Percentiles rank a stretch among this genome's conserved stretches.
Evolutionary conservation across 2,797 vertebrate species (phyloP).

Genomic region (Darevskia nairensis): DNA sequence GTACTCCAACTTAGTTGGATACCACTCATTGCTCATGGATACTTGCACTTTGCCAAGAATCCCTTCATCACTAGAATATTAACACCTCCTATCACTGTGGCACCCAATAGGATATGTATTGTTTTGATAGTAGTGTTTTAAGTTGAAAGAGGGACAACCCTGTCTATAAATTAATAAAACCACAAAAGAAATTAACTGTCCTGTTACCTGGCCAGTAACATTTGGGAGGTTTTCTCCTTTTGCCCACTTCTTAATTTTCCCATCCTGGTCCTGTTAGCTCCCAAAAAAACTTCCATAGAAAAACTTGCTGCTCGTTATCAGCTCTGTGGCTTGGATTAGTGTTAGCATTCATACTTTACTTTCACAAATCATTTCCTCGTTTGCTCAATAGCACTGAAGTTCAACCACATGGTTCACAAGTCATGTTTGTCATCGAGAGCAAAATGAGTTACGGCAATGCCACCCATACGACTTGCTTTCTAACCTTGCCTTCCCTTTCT

Average conservation of each 20-base stretch:
- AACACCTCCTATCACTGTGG: background rate
- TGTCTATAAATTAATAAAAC: background rate
- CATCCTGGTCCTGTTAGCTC: too few species aligned
- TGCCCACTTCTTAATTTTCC: too few species aligned
- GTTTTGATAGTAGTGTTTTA: background rate
- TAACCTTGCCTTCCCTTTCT: constrained; percentile 38
- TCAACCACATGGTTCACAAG: background rate
- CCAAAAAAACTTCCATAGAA: background rate
- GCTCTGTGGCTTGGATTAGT: constrained; percentile 7
- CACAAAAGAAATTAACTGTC: constrained; percentile 13
- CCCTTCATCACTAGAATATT: background rate
- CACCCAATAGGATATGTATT: constrained; percentile 12
- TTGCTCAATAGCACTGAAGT: background rate
- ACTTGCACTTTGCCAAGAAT: constrained; percentile 13
- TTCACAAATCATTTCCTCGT: background rate
- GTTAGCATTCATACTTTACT: background rate
- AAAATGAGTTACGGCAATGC: background rate
- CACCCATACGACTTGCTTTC: constrained; percentile 24
- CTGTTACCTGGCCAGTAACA: too few species aligned
- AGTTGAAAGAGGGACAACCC: background rate
- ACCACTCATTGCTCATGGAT: too few species aligned
- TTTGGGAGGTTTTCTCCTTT: too few species aligned
- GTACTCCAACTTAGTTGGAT: too few species aligned
- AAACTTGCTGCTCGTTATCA: background rate
- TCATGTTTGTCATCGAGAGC: background rate